These are phyloP conservation scores for Brachionus manjavacas DNA, from an alignment of 1,140 invertebrate species.

Conservation along the genomic window DNA sequence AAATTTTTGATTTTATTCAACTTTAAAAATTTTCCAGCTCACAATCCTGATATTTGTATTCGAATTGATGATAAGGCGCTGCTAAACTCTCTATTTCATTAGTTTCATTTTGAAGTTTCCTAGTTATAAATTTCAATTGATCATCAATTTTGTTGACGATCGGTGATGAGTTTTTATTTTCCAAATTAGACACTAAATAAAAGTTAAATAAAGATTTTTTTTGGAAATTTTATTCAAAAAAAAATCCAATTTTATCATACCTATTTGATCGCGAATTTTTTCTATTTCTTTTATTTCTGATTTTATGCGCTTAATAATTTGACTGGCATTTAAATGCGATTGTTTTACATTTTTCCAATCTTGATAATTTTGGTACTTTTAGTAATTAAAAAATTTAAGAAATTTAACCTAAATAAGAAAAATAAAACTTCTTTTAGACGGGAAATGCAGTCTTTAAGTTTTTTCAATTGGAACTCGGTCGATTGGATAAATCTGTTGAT, in stretches of 20 bases:
- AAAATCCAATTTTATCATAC: neutral
- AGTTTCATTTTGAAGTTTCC: constrained; percentile 1
- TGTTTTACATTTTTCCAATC: constrained; percentile 39
- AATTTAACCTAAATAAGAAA: neutral
- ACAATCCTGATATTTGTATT: constrained; percentile 33
- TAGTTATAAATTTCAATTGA: constrained; percentile 8
- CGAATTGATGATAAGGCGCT: constrained; percentile 26
- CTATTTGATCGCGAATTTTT: constrained; percentile 26
- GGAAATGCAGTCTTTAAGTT: constrained; percentile 17
- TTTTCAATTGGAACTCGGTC: constrained; percentile 22
- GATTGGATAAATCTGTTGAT: constrained; percentile 10
- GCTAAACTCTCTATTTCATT: constrained; percentile 4
- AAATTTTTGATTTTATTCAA: neutral
- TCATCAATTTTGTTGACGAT: constrained; percentile 19
- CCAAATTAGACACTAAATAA: neutral
- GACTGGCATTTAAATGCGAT: constrained; percentile 23
- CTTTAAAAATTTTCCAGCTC: neutral
- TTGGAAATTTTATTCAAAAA: neutral
- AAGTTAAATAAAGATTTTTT: neutral
- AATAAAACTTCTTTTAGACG: constrained; percentile 5
- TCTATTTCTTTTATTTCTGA: constrained; percentile 35
- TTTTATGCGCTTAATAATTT: constrained; percentile 22
- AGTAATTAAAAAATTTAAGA: neutral
- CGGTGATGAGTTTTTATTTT: neutral
- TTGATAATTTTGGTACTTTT: constrained; percentile 25